phyloP scores from a whole-genome alignment of 2,113 vertebrate species.

The Plotosus lineatus region DNA sequence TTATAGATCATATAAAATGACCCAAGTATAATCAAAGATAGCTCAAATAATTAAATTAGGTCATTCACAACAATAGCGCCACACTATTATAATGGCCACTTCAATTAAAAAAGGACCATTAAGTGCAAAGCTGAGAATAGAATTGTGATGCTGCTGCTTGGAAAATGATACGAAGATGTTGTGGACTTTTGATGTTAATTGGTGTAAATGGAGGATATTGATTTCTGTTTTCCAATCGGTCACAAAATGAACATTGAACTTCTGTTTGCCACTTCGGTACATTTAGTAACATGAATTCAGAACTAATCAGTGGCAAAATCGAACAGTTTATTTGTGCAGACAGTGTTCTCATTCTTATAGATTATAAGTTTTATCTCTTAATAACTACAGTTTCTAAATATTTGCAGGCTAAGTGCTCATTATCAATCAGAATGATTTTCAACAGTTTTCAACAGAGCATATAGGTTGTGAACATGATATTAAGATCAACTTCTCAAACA shows the following conservation, averaged over 20 bases:
- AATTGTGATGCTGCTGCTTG: conserved; percentile 39
- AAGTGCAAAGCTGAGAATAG: conserved; percentile 32
- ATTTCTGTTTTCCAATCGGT: background rate
- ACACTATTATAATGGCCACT: conserved; percentile 34
- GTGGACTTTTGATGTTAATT: background rate
- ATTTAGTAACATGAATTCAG: background rate
- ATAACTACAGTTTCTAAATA: background rate
- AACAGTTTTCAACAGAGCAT: background rate
- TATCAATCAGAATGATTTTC: too few relatives aligned
- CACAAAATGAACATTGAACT: background rate
- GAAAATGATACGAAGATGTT: conserved; percentile 46
- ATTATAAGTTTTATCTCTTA: background rate
- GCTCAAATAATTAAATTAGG: background rate
- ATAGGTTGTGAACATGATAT: background rate
- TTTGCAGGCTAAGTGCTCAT: background rate
- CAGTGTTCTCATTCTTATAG: background rate
- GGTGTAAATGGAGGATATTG: background rate
- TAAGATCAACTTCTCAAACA: background rate
- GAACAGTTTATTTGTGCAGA: background rate
- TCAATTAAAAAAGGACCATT: conserved; percentile 29
- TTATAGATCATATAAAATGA: background rate
- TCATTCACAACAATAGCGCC: conserved; percentile 54
- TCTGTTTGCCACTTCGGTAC: background rate
- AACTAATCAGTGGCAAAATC: background rate
- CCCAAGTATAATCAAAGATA: background rate